Evolutionary conservation across 2,888 invertebrate species (phyloP), one percentile per base, ranked within the genome.

Genomic region (Elgonia sp.): DNA sequence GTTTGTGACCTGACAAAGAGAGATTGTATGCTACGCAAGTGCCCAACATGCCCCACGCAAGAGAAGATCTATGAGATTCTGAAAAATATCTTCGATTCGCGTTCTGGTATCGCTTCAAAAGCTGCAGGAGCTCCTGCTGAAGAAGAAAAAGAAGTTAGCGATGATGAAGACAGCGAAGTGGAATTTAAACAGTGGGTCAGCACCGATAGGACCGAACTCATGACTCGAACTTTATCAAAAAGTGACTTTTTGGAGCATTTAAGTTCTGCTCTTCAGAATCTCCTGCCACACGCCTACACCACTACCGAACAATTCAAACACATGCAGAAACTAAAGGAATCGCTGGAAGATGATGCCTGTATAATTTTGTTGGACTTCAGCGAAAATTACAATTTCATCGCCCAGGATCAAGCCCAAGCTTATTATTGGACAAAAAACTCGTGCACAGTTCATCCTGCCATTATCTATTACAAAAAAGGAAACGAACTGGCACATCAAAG

Each of bases 111-210:
- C 40, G 65, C 57, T 67, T 67, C 69, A 37, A 39, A 20, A 67
- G n/a, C 57, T 69, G 76, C 37, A 73, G 42, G 20, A 50, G 63
- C 50, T 69, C 20, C 20, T 50, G n/a, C 10, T 37, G 62, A 77
- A 60, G 57, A 84, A 69, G 42, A 62, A 70, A 16, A 75, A 60
- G 63, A 76, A 39, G 69, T 55, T 57, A 42, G 40, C 50, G 84
- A 84, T n/a, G 29, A 60, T 62, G 76, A 84, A 67, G 79, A 79
- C 10, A 42, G 14, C 29, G 73, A 63, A 46, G 39, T 84, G 12
- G 70, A 84, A 40, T 84, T 84, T 21, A 84, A 76, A 53, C 83
- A 83, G 29, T 83, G 75, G 83, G 75, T 75, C 39, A 75, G 65
- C 55, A 73, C 75, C 16, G 77, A 84, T 53, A 65, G 84, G 9